Evolutionary conservation across 2,113 vertebrate species (phyloP), one percentile per base, ranked within the genome.

Genomic region (Triplophysa siluroides): DNA sequence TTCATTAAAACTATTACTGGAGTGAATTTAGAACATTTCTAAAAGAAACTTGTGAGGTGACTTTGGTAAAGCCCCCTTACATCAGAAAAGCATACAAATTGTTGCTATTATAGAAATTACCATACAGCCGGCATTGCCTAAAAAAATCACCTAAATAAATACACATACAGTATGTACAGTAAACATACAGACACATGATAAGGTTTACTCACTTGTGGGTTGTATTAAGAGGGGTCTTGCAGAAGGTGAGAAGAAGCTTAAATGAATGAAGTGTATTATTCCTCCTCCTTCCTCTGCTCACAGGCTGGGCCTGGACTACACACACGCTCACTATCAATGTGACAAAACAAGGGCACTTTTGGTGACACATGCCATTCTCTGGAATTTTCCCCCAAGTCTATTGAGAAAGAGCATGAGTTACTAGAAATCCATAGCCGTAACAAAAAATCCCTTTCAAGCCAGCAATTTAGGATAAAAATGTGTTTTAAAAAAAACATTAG

Each of bases 201-300:
- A 62, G 58, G 58, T 75, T 75, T 75, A 58, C 64, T 67, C 18
- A 67, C 50, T 67, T n/a, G 23, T 33, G 8, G 47, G 75, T 56
- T 68, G 29, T 47, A 73, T 65, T 24, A 8, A 14, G 18, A 41
- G 19, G 38, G 78, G 24, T 78, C 78, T 82, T 24, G 45, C 56
- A 65, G 18, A 19, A 56, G 80, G 74, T 67, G 80, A 84, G 77
- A 84, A 78, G 77, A 80, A 64, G n/a, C 38, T 79, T 52, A 70
- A 64, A 91, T 92, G 91, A 93, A 92, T 89, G 77, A 89, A 84
- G 78, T 83, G 87, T 86, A 92, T 92, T 92, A 84, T 92, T 93
- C 89, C 60, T 71, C 72, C 70, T 68, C 47, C 68, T 70, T 84
- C 56, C 83, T 81, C 83, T 72, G 56, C 66, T 50, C 38, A 29